These are phyloP conservation scores for Nothoprocta perdicaria DNA, from an alignment of 2,113 vertebrate genomes.

Conservation along the genomic window DNA sequence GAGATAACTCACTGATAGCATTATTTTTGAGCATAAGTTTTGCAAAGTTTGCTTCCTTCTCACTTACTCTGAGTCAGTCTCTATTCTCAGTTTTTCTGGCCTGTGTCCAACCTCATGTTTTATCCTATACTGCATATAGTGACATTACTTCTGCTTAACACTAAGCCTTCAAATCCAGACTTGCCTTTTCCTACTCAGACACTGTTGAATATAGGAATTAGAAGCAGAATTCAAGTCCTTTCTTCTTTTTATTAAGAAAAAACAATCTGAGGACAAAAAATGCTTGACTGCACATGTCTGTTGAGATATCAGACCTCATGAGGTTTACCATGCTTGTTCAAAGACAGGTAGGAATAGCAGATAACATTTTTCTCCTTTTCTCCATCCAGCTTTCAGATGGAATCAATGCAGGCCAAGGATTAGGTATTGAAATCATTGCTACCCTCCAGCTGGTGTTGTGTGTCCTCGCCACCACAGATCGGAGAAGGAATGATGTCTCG, in stretches of 20 bases:
- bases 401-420: constrained; percentile 87
- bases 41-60: background rate
- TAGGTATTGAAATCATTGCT: constrained; percentile 92
- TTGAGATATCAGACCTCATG: background rate
- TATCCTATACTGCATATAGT: accelerated
- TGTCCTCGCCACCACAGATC: constrained; percentile 93
- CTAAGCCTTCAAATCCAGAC: background rate
- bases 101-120: background rate
- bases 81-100: constrained; percentile 20
- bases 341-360: background rate
- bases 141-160: background rate
- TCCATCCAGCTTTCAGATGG: constrained; percentile 72
- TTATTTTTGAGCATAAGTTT: background rate
- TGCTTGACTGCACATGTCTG: background rate
- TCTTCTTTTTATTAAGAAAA: background rate
- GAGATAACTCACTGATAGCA: background rate
- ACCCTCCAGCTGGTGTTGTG: constrained; percentile 97
- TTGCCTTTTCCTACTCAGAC: background rate
- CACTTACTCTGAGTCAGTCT: background rate
- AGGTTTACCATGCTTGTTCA: accelerated
- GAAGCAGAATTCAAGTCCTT: background rate
- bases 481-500: constrained; percentile 87
- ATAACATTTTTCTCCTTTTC: background rate
- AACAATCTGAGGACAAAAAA: accelerated
- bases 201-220: background rate